Percentiles rank a stretch among this genome's conserved stretches.
phyloP scores from a whole-genome alignment of 1,140 invertebrate genomes.

The Bursaphelenchus mucronatus region DNA sequence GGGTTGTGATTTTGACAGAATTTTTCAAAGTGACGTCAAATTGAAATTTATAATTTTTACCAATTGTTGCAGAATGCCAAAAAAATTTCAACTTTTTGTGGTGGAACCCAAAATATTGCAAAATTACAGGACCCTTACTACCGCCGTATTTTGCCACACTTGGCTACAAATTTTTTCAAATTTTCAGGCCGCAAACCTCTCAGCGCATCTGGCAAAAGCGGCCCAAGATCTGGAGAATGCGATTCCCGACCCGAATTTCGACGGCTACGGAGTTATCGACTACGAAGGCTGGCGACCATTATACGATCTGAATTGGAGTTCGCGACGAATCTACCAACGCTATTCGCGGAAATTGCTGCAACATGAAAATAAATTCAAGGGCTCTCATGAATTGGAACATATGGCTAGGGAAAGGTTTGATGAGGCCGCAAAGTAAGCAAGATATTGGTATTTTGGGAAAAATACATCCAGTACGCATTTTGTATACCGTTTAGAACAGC shows the following conservation, averaged over 20 bases:
- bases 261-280: constrained; percentile 73
- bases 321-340: constrained; percentile 35
- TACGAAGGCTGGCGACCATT: constrained; percentile 78
- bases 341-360: constrained; percentile 24
- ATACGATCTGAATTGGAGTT: constrained; percentile 71
- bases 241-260: constrained; percentile 55
- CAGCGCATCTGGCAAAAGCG: constrained; percentile 32
- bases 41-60: too few relatives aligned
- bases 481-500: not conserved
- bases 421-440: constrained; percentile 22
- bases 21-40: too few relatives aligned
- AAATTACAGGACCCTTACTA: too few relatives aligned
- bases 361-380: constrained; percentile 18
- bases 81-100: too few relatives aligned
- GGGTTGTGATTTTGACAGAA: too few relatives aligned
- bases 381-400: constrained; percentile 24
- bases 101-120: too few relatives aligned
- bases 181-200: constrained; percentile 30
- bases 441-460: not conserved
- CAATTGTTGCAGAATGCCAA: too few relatives aligned
- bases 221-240: constrained; percentile 27
- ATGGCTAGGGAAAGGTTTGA: constrained; percentile 25
- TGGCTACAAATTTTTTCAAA: too few relatives aligned
- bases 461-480: not conserved
- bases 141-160: too few relatives aligned